phyloP scores from a whole-genome alignment of 2,797 vertebrate species.

The Eupleurogrammus muticus region DNA sequence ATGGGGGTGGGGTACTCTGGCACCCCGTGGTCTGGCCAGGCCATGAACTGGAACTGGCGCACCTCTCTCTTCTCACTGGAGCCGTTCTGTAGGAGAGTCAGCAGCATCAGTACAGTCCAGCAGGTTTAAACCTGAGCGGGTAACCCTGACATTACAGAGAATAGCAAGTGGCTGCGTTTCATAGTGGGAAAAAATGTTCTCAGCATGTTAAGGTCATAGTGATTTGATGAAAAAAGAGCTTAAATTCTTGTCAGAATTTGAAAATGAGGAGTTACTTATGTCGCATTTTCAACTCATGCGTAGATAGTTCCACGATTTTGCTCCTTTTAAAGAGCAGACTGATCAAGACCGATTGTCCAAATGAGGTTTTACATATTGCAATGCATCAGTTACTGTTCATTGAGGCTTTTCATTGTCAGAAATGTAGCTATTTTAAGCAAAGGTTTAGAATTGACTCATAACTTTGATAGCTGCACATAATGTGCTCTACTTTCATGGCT shows the following conservation, averaged over 20 bases:
- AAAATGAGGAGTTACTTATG: constrained; percentile 36
- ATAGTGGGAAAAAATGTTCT: constrained; percentile 18
- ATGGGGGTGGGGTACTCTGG: constrained; percentile 96
- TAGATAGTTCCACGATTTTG: no score
- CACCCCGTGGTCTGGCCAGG: constrained; percentile 96
- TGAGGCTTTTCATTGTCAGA: constrained; percentile 19
- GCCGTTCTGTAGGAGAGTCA: constrained; percentile 85
- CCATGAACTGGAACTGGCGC: constrained; percentile 98
- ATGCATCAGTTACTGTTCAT: no score
- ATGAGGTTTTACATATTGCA: no score
- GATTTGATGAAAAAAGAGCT: constrained; percentile 33
- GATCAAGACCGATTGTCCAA: no score
- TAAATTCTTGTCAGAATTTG: constrained; percentile 28
- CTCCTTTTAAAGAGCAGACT: no score
- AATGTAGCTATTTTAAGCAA: constrained; percentile 40
- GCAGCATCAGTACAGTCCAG: background rate
- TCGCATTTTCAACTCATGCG: no score
- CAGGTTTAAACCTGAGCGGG: background rate
- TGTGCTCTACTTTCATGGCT: constrained; percentile 43
- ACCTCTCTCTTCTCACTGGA: constrained; percentile 96
- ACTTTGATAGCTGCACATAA: constrained; percentile 36
- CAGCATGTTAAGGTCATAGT: constrained; percentile 25
- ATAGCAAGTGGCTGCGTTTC: constrained; percentile 25
- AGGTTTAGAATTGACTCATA: constrained; percentile 26
- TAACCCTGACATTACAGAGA: background rate